Conservation (phyloP, 2,113 vertebrate species). For the Epinephelus lanceolatus region DNA sequence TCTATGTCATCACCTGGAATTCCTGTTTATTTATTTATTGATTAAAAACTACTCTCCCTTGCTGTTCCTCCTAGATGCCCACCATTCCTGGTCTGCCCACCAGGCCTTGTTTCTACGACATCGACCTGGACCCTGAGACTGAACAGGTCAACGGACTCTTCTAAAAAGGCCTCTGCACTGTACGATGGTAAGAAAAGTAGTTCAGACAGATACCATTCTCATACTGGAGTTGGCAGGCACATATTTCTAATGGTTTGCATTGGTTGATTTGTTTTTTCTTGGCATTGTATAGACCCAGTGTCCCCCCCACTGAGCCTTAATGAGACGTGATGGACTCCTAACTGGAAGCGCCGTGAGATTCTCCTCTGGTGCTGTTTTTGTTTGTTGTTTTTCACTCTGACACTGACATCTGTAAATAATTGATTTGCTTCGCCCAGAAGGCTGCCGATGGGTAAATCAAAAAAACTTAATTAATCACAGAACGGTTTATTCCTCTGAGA, state of each 20-base stretch:
- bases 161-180: constrained; percentile 72
- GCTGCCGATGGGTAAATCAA: constrained; percentile 4
- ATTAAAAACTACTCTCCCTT: not conserved
- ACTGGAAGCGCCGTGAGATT: constrained; percentile 17
- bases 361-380: constrained; percentile 5
- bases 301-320: not conserved
- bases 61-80: constrained; percentile 89
- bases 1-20: not conserved
- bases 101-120: constrained; percentile 98
- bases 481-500: not conserved
- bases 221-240: not conserved
- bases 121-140: constrained; percentile 93
- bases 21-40: not conserved
- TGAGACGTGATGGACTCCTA: constrained; percentile 43
- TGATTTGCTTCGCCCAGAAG: constrained; percentile 5
- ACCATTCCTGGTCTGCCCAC: constrained; percentile 98
- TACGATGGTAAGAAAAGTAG: not conserved
- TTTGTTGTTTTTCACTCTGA: constrained; percentile 25
- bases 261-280: not conserved
- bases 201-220: not conserved
- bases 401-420: constrained; percentile 32
- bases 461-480: constrained; percentile 4
- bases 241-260: not conserved
- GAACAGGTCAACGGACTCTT: constrained; percentile 94
- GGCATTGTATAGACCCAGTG: not conserved